Base-by-base conservation (phyloP, 2,797 vertebrate genomes). In the Periophthalmus magnuspinnatus region DNA sequence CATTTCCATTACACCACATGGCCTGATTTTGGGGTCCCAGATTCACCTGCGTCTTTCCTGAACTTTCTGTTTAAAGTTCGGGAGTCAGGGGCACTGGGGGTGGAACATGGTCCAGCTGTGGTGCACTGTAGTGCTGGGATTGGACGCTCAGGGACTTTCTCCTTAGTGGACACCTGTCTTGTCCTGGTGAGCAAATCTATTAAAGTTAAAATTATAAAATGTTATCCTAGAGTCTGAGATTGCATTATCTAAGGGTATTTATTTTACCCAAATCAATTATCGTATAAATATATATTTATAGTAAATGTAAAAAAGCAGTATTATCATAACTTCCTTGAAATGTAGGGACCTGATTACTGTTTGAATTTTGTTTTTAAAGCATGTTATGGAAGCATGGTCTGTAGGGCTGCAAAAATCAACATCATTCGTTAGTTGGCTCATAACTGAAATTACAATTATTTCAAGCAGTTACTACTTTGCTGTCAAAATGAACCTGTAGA, bases 1-100 rank as follows among this genome's bases (percentile, higher is more conserved):
- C 98, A 99, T 90, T 99, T 99, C 88, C 98, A 99, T 90, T 99
- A 99, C 86, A 99, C 98, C 77, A 97, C 97, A 0, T 99, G 98
- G 98, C 98, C 98, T 1, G 98, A 99, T 87, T 99, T 99, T 0
- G 98, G 98, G 0, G 98, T 99, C 62, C 98, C 98, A 0, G 96
- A 99, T 74, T 99, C 98, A 0, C 98, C 98, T 0, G 98, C 97
- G 3, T 98, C 97, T 0, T 99, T 99, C 91, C 94, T 99, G 34
- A 98, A 99, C 84, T 99, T 99, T 86, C 95, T 99, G 68, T 96
- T 97, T 81, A 98, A 98, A 92, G 98, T 99, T 82, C 93, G 98
- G 0, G 96, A 98, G 84, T 99, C 96, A 0, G 95, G 95, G 16
- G 96, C 95, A 0, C 85, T 99, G 6, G 92, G 84, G 65, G 75